phyloP scores from a whole-genome alignment of 2,797 vertebrate genomes.

The Spinus pinus region DNA sequence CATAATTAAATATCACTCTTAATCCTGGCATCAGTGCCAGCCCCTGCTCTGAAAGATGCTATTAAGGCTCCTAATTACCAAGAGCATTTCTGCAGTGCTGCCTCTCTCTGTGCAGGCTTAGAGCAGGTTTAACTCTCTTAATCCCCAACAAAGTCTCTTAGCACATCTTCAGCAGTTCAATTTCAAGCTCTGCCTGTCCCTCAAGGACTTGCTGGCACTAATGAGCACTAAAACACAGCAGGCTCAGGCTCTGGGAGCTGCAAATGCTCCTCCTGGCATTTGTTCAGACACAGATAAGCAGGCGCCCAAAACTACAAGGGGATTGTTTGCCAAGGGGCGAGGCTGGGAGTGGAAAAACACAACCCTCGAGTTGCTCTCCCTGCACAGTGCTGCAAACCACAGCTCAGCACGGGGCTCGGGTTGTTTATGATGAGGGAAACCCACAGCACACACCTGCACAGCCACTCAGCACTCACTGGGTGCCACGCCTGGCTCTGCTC shows the following conservation, averaged over 20 bases:
- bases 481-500: not conserved
- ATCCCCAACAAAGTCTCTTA: conserved; percentile 57
- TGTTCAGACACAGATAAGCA: conserved; percentile 8
- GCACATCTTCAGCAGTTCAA: conserved; percentile 2
- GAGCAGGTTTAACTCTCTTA: conserved; percentile 64
- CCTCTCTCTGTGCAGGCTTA: not conserved
- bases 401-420: not conserved
- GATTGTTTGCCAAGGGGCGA: not conserved
- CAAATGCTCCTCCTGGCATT: conserved; percentile 15
- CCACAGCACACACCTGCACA: not conserved
- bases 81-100: not conserved
- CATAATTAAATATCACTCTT: conserved; percentile 23
- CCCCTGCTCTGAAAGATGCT: not conserved
- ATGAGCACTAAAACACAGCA: conserved; percentile 13
- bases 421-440: not conserved
- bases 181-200: conserved; percentile 52
- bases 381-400: not conserved
- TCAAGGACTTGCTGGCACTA: conserved; percentile 12
- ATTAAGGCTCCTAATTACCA: conserved; percentile 24
- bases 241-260: not conserved
- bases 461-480: not conserved
- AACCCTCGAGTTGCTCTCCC: not conserved
- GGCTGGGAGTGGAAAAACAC: not conserved
- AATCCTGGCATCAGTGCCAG: not conserved
- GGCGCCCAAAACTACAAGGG: not conserved